Percentiles rank a stretch among this genome's conserved stretches.
Conservation (phyloP, 2,113 vertebrate genomes). For the Brachypteracias leptosomus region DNA sequence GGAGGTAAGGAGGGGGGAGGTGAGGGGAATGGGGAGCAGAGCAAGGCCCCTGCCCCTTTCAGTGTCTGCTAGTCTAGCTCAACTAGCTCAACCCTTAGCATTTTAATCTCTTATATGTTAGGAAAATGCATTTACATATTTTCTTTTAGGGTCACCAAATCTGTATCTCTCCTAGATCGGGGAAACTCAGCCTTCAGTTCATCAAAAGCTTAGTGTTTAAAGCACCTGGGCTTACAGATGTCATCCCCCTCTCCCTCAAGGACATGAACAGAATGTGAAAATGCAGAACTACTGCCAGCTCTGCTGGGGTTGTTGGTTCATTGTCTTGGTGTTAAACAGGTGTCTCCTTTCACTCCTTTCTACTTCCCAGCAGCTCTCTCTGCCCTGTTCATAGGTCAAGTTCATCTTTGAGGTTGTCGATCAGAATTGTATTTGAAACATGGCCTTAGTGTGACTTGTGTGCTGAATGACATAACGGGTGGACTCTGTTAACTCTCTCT, state of each 20-base stretch:
- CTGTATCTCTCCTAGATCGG: background rate
- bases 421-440: background rate
- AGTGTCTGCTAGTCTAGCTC: background rate
- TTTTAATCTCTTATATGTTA: background rate
- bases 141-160: background rate
- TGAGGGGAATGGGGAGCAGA: background rate
- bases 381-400: background rate
- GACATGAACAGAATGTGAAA: background rate
- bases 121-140: background rate
- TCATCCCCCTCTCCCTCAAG: background rate
- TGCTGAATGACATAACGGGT: background rate
- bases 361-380: background rate
- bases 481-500: background rate
- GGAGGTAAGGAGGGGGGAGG: background rate
- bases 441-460: background rate
- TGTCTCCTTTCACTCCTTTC: background rate
- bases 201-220: background rate
- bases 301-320: fast-evolving
- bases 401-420: background rate
- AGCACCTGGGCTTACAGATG: background rate
- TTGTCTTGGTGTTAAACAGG: background rate
- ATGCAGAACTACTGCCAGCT: background rate
- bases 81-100: background rate
- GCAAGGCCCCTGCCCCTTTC: background rate
- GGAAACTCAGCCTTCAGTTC: background rate